Base-by-base conservation (phyloP, 2,888 invertebrate species). In the Unio delphinus region DNA sequence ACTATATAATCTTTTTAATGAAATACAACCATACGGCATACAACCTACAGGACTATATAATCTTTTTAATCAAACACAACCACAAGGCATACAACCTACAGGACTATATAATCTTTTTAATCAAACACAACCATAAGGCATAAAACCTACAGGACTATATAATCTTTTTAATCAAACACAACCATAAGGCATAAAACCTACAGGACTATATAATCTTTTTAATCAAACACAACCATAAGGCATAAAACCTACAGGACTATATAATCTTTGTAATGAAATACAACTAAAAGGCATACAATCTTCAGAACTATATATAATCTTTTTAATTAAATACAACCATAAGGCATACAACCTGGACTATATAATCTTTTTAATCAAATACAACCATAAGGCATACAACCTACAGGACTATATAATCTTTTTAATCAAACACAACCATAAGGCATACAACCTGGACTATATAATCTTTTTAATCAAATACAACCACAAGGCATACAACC, bases 361-460 rank as follows among this genome's bases (percentile, higher is more conserved):
- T 0, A 94, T 92, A 78, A 94, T 92, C 61, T 91, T 91, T 73
- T 93, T 28, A 28, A 28, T 28, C 28, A 28, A 28, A 28, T 4
- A 28, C 28, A 28, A 28, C 34, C 34, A 34, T 34, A 34, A 1
- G 7, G 34, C 34, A 34, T 34, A 34, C 65, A 60, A 90, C 91
- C 86, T 89, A 89, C 56, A 91, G 72, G 58, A 90, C 91, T 67
- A 94, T 93, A 94, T 92, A 78, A 94, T 92, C 61, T 91, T 91
- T 73, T 93, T 28, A 28, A 28, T 28, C 28, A 28, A 2, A 28
- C 28, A 28, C 28, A 28, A 28, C 34, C 34, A 34, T 34, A 34
- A 1, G 7, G 34, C 34, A 34, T 34, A 34, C 65, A 60, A 90
- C 91, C 86, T 89, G 72, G 58, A 90, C 91, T 68, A 94, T 93